Conservation (phyloP, 2,888 invertebrate genomes). For the Scrobipalpa costella region DNA sequence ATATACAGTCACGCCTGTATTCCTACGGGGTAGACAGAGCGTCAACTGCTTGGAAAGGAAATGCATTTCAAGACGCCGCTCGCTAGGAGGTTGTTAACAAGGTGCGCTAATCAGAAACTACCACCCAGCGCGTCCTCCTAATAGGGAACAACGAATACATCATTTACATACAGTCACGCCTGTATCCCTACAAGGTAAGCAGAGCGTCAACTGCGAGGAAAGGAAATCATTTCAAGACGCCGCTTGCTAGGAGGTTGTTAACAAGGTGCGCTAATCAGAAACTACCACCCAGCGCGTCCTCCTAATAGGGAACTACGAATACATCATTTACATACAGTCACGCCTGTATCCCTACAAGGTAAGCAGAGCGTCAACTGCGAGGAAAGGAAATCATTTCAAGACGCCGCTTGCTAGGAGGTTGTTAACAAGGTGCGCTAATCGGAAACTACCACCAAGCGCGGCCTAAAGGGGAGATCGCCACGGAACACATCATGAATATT, state of each 20-base stretch:
- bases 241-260: not conserved
- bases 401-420: not conserved
- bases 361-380: not conserved
- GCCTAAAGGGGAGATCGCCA: conserved; percentile 65
- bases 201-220: no score
- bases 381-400: no score
- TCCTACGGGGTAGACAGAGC: not conserved
- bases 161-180: conserved; percentile 44
- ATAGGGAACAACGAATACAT: conserved; percentile 64
- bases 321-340: conserved; percentile 50
- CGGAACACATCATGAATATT: conserved; percentile 70
- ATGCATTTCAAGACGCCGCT: not conserved
- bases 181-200: no score
- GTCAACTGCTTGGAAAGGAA: not conserved
- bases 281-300: conserved; percentile 69
- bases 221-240: not conserved
- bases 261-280: conserved; percentile 60
- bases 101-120: conserved; percentile 68
- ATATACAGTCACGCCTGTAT: conserved; percentile 26
- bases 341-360: not conserved
- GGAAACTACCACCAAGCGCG: conserved; percentile 68
- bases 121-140: conserved; percentile 47
- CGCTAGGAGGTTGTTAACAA: conserved; percentile 4
- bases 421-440: conserved; percentile 54
- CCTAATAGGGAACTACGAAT: conserved; percentile 61